Base-by-base conservation (phyloP, 2,888 invertebrate species). In the Pyrrhosoma nymphula region DNA sequence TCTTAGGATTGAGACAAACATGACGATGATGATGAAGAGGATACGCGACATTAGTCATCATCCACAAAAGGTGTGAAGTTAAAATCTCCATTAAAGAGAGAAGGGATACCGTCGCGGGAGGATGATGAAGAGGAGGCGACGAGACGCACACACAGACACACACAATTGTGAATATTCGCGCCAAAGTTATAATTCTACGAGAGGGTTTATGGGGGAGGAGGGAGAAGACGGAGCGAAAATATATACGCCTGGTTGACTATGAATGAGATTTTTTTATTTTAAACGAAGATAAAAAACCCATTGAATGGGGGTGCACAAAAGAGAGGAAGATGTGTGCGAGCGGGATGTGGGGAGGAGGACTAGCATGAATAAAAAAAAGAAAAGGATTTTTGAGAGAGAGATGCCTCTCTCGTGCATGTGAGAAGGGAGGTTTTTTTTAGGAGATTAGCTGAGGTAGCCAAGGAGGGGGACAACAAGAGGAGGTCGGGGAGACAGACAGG, bases 271-370 rank as follows among this genome's bases (percentile, higher is more conserved):
- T 69, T 69, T 69, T 47, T 47, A 47, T 47, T 47, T 26, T 26
- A 69, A 69, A 69, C 69, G 69, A 69, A 69, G 69, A 69, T 69
- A 69, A 69, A 60, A 69, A 69, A n/a, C n/a, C 69, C 69, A 69
- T 69, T 69, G 26, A 69, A 69, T n/a, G 69, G 47, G 47, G 69
- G 26, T n/a, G 6, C n/a, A 69, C 26, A 69, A 60, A 69, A 69
- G 69, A 69, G 69, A 12, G 69, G 69, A n/a, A 69, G 69, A 69
- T 69, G 69, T 69, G 69, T 47, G 47, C 4, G 47, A 4, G 47
- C 47, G 8, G 69, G 69, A 26, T 4, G n/a, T 20, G n/a, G 26
- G 2, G 26, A 26, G 26, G 26, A 69, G 69, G 69, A 69, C 8
- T 69, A 60, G 69, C 26, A 69, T 69, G 69, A 47, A 47, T 69